Base-by-base conservation (phyloP, 2,888 invertebrate species). In the Pterostichus madidus region DNA sequence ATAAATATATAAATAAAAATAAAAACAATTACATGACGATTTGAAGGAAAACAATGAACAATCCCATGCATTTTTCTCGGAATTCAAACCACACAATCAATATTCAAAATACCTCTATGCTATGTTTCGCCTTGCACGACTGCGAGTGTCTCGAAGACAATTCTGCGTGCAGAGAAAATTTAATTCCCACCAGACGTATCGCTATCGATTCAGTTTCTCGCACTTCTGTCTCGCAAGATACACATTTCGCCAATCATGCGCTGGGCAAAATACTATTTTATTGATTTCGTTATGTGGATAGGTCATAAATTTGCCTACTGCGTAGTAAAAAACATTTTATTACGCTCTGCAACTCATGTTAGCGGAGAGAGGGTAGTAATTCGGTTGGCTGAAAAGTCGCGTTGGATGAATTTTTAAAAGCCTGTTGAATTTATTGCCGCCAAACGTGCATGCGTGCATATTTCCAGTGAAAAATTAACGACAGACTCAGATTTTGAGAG, bases 241-340 rank as follows among this genome's bases (percentile, higher is more conserved):
- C 39, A 53, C 61, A 17, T 78, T 32, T 59, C 56, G 46, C 52
- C 53, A 77, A 53, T 77, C 53, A 77, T 77, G 56, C 44, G 78
- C 78, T 3, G 31, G 53, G 39, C 8, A 35, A 78, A 78, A 78
- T 78, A 59, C 78, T 78, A 59, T 78, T 78, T 78, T 78, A 78
- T 78, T 78, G 78, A 78, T 78, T 78, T 13, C 11, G 59, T 78
- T 61, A 44, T 78, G 59, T 32, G 78, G 44, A 61, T 61, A 31
- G 39, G 44, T 44, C 59, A 39, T 78, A 78, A 78, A 78, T 78
- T 78, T 61, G 59, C 78, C 44, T 35, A 39, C 78, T 17, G 78
- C n/a, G 46, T 17, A 10, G 44, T 78, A 78, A 78, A 78, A 78
- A 78, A 78, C 61, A 61, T 78, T 78, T 78, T 78, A 78, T 78